Evolutionary conservation across 2,797 vertebrate species (phyloP).

Genomic region (Silurus lanzhouensis): DNA sequence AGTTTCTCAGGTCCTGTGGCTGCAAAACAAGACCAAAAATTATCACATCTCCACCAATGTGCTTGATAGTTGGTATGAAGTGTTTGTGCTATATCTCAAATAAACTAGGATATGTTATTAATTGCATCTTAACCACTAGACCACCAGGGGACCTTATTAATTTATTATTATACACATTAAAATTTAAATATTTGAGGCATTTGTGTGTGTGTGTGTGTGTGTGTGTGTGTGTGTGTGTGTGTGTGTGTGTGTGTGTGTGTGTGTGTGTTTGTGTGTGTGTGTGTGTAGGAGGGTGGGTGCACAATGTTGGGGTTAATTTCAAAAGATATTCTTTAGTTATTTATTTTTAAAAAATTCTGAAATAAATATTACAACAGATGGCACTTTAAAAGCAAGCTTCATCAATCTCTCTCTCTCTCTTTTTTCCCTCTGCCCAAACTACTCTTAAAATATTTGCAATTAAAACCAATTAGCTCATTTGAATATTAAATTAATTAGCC

Average conservation of each 20-base stretch:
- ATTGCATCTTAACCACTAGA: too few relatives aligned
- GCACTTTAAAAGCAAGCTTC: constrained; percentile 69
- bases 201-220: not conserved
- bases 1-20: too few relatives aligned
- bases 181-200: too few relatives aligned
- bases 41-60: too few relatives aligned
- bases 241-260: not conserved
- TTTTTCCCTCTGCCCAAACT: constrained; percentile 67
- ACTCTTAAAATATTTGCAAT: constrained; percentile 85
- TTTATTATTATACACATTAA: too few relatives aligned
- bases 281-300: not conserved
- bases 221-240: not conserved
- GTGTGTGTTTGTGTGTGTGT: not conserved
- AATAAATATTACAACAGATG: constrained; percentile 78
- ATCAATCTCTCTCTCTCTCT: constrained; percentile 81
- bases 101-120: too few relatives aligned
- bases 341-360: constrained; percentile 47
- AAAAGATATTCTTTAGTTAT: not conserved
- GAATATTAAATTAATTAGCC: constrained; percentile 89
- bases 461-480: constrained; percentile 84
- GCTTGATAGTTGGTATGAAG: too few relatives aligned
- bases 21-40: too few relatives aligned
- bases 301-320: constrained; percentile 57
- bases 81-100: too few relatives aligned
- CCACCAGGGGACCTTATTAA: too few relatives aligned